Percentiles rank a stretch among this genome's conserved stretches.
phyloP scores from a whole-genome alignment of 2,113 vertebrate species.

The Misgurnus anguillicaudatus region DNA sequence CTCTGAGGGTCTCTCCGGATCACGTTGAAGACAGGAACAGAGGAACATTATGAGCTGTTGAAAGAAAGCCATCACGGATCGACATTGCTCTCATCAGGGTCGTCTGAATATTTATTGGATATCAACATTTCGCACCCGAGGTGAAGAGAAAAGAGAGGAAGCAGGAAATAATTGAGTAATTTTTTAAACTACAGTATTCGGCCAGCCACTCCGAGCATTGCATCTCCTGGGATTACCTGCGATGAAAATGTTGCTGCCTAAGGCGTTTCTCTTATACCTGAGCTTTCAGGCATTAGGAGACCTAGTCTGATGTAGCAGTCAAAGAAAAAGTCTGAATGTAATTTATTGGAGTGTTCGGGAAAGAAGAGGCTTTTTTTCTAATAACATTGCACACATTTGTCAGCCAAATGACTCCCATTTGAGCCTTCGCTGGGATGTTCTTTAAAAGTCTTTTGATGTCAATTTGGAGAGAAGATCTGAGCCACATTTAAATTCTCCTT shows the following conservation, averaged over 20 bases:
- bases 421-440: neutral
- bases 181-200: constrained; percentile 31
- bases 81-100: constrained; percentile 39
- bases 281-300: constrained; percentile 32
- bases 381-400: constrained; percentile 8
- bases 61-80: constrained; percentile 44
- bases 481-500: constrained; percentile 52
- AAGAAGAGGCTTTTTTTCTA: neutral
- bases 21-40: constrained; percentile 42
- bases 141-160: neutral
- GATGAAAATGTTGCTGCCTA: constrained; percentile 9
- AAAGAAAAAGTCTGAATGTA: constrained; percentile 33
- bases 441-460: constrained; percentile 58
- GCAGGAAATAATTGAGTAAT: constrained; percentile 30
- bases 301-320: constrained; percentile 33
- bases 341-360: constrained; percentile 17
- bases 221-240: constrained; percentile 3
- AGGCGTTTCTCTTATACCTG: constrained; percentile 36
- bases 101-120: constrained; percentile 22
- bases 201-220: constrained; percentile 5
- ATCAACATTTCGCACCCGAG: constrained; percentile 23
- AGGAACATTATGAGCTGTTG: constrained; percentile 54
- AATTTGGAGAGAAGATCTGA: constrained; percentile 63
- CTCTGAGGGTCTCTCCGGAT: constrained; percentile 52
- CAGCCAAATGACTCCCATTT: constrained; percentile 13